Evolutionary conservation across 2,888 invertebrate species (phyloP), one percentile per base, ranked within the genome.

Genomic region (Ichneumoninae sp.): DNA sequence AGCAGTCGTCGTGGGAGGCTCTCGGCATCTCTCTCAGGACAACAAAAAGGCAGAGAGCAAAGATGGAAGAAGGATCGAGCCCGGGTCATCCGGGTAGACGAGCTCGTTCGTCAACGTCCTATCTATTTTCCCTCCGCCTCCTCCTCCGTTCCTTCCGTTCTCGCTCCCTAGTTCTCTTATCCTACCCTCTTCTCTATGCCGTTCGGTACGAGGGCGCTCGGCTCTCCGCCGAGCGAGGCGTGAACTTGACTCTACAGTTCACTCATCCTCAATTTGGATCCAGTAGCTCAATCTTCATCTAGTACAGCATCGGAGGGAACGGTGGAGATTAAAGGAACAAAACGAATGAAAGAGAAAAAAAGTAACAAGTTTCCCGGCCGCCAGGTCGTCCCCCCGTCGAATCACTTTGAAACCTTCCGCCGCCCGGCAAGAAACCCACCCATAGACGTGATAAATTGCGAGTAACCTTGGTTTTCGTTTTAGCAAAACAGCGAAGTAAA

Each of bases 21-120:
- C 30, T 30, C 8, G 8, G 60, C 36, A 57, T 74, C 60, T 54
- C 52, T 50, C 57, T 33, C 60, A 10, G 60, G 74, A 81, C 69
- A 74, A 81, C 69, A 69, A 81, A 73, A 16, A 54, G 73, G n/a
- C 63, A 33, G 10, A 44, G 44, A 50, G 13, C 50, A 19, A 19
- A 65, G 26, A 65, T n/a, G 3, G 65, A 50, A 65, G 50, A 66
- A 30, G 54, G 26, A 73, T 57, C 30, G 63, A 47, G 16, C 47
- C 10, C 44, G 47, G 63, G 63, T 74, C 74, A 63, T 68, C 54
- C 40, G 40, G 68, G 19, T 26, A 2, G 40, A n/a, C 40, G 40
- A 54, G 76, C 66, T 44, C 74, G 63, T 63, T 74, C 63, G n/a
- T 74, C 74, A 74, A 63, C 30, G 74, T 74, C 74, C 30, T 6